Conservation (phyloP, 2,888 invertebrate species). For the Acleris emargana region DNA sequence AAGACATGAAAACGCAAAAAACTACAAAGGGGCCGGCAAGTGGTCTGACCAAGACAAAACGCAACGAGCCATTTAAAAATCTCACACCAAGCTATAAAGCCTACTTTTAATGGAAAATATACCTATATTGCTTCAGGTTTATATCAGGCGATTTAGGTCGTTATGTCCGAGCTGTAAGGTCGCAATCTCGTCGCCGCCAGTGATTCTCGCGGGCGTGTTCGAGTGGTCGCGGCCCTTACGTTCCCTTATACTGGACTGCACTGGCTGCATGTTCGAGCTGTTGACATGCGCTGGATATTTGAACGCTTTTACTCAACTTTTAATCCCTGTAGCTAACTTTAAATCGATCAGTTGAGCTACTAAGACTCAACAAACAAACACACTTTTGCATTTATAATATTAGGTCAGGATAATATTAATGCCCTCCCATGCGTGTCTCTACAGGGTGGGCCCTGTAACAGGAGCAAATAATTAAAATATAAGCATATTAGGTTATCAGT, state of each 20-base stretch:
- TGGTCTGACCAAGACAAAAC: conserved; percentile 21
- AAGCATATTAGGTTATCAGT: too few species aligned
- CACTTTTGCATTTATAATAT: too few species aligned
- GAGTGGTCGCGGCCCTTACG: conserved; percentile 56
- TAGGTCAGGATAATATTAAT: too few species aligned
- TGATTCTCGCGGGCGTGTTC: conserved; percentile 69
- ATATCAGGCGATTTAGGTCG: neutral
- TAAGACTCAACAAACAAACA: too few species aligned
- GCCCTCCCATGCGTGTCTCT: too few species aligned
- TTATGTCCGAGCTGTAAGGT: neutral
- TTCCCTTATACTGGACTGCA: conserved; percentile 42
- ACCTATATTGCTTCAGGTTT: neutral
- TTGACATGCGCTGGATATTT: conserved; percentile 8
- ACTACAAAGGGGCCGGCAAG: conserved; percentile 1
- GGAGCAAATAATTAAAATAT: too few species aligned
- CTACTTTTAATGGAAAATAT: neutral
- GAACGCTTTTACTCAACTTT: conserved; percentile 2
- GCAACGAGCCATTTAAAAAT: conserved; percentile 12
- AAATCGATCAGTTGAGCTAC: too few species aligned
- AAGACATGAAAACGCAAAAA: conserved; percentile 8
- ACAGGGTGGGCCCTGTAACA: too few species aligned
- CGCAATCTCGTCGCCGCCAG: conserved; percentile 45
- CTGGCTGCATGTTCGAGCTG: conserved; percentile 10
- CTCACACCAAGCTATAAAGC: conserved; percentile 3
- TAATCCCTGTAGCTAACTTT: too few species aligned